Evolutionary conservation across 2,113 vertebrate genomes (phyloP), one percentile per base, ranked within the genome.

Genomic region (Polypterus senegalus): DNA sequence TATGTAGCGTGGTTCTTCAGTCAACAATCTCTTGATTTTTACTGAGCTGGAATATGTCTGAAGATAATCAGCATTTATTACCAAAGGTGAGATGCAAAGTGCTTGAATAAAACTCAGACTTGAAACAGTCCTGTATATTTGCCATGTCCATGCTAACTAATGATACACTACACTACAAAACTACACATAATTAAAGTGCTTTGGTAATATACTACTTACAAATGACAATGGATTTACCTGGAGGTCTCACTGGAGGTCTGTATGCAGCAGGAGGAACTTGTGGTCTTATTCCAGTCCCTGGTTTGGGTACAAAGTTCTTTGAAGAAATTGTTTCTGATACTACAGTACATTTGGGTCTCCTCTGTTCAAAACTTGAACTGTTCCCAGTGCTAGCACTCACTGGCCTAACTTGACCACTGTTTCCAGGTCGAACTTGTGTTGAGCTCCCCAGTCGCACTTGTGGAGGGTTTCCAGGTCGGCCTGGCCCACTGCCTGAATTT

Each of bases 271-370:
- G 77, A 2, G 70, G 68, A 63, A 73, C 80, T 46, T 49, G 57
- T 57, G 77, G 73, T 60, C 76, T 75, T 6, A 61, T 47, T 0
- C 88, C 87, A 52, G 85, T 89, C 71, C 64, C 75, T 61, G 79
- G 72, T 67, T 77, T 83, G 0, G 74, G 61, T 58, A 85, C 75
- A 9, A 97, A 80, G 76, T 93, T 93, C 79, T 94, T 97, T 6
- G 92, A 92, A 64, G 93, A 99, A 71, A 99, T 94, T 7, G 95
- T 99, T 82, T 98, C 95, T 0, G 94, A 89, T 51, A 97, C 87
- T 5, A 98, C 93, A 66, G 95, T 98, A 70, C 96, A 98, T 61
- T 77, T 90, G 3, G 91, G 88, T 78, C 75, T 81, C 9, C 72
- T 88, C 46, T 86, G 75, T 43, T 81, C 90, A 0, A 74, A 6